These are phyloP conservation scores for Nymphalis io DNA, from an alignment of 1,140 invertebrate genomes.

Conservation along the genomic window DNA sequence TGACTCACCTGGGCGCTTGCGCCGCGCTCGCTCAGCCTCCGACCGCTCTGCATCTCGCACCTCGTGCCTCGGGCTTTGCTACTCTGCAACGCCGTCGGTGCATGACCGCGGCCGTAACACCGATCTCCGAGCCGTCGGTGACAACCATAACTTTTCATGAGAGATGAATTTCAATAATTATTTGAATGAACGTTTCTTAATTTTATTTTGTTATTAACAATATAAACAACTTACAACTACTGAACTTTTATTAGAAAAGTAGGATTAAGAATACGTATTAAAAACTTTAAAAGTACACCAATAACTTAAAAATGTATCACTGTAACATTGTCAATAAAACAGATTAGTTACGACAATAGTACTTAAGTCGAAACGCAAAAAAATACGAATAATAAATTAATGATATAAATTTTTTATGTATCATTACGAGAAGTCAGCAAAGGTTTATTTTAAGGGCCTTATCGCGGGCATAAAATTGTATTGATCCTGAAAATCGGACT, in stretches of 20 bases:
- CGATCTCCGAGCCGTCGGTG: conserved; percentile 9
- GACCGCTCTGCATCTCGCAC: conserved; percentile 46
- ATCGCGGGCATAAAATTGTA: conserved; percentile 55
- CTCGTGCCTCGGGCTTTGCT: conserved; percentile 30
- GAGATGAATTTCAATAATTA: conserved; percentile 23
- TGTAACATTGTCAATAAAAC: no score
- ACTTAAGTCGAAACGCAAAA: no score
- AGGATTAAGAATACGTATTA: neutral
- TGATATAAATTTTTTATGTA: neutral
- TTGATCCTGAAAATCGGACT: conserved; percentile 65
- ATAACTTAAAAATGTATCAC: no score
- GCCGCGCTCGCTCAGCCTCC: conserved; percentile 73
- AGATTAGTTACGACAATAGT: no score
- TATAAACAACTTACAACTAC: neutral
- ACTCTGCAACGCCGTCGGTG: conserved; percentile 40
- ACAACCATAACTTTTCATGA: conserved; percentile 31
- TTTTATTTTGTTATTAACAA: conserved; percentile 20
- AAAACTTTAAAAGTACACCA: no score
- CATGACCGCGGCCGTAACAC: conserved; percentile 26
- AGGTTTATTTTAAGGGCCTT: conserved; percentile 27
- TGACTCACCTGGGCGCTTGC: conserved; percentile 78
- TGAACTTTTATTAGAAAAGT: neutral
- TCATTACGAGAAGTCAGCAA: conserved; percentile 15
- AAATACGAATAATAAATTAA: no score
- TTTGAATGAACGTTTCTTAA: conserved; percentile 18